Base-by-base conservation (phyloP, 2,797 vertebrate genomes). In the Dallia pectoralis region DNA sequence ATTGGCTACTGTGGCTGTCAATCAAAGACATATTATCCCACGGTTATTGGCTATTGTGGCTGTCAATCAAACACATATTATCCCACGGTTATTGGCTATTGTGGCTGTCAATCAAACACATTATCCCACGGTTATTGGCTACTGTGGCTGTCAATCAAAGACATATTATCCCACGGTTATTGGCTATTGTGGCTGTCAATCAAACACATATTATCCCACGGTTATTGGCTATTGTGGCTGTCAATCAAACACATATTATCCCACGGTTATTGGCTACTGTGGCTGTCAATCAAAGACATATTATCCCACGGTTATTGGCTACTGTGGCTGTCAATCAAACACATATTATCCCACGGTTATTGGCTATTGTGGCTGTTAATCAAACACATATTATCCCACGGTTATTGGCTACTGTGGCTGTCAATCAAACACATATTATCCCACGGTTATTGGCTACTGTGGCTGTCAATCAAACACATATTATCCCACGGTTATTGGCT, bases 231-330 rank as follows among this genome's bases (percentile, higher is more conserved):
- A 70, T 73, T 66, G 84, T 79, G 85, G 88, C 88, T 86, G 88
- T 89, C 87, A 89, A 67, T 65, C n/a, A n/a, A n/a, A n/a, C n/a
- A n/a, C n/a, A n/a, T n/a, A n/a, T n/a, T n/a, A n/a, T n/a, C n/a
- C n/a, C 25, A 59, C 74, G 74, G n/a, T n/a, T n/a, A n/a, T n/a
- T n/a, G n/a, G n/a, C n/a, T 78, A 70, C 74, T 66, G 84, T 79
- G 85, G 88, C 88, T 86, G 88, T 89, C 87, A 89, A 67, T 65
- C n/a, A n/a, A n/a, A n/a, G n/a, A n/a, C n/a, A n/a, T n/a, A n/a
- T n/a, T n/a, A n/a, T n/a, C n/a, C n/a, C 25, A 59, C 74, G 74
- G n/a, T n/a, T n/a, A n/a, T n/a, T n/a, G n/a, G n/a, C n/a, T 78
- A 70, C 74, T 66, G 84, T 79, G 85, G 88, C 88, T 86, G 88